Base-by-base conservation (phyloP, 2,797 vertebrate genomes). In the Rhinogobio ventralis region DNA sequence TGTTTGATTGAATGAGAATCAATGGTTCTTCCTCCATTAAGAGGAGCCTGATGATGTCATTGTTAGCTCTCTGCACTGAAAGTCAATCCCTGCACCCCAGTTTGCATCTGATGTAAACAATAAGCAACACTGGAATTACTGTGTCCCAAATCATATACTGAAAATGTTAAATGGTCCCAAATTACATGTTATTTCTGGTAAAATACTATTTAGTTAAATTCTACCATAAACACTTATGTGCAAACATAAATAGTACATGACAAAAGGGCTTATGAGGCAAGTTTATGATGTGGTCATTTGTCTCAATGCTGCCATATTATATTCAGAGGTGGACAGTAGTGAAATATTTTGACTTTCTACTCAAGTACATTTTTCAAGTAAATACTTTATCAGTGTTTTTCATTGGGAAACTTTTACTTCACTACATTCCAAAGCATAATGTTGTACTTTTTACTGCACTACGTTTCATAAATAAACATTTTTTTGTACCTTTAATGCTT, bases 31-130 rank as follows among this genome's bases (percentile, higher is more conserved):
- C 25, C 33, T 69, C 33, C 72, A 60, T 77, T 79, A 60, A 85
- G 53, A 57, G 49, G 45, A 75, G 74, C 53, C 28, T 28, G 45
- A 45, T 57, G 60, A 82, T 76, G 62, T 83, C 62, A 83, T 49
- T 39, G 75, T 53, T 66, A 60, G 60, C 45, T 68, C 39, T 19
- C 53, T 75, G 39, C 0, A 13, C 57, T 25, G 55, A 60, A 57
- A 60, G 10, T 51, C 57, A 82, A 51, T 39, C 68, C 9, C 36
- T 85, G 77, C 46, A 33, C 23, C 28, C 13, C 30, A 53, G 10
- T 33, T 33, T 20, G 2, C 8, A 7, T 74, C 46, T 74, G 25
- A 33, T 53, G 46, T 33, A 51, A 7, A 53, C 19, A 23, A 30
- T 53, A 6, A 33, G 46, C 19, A 33, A 74, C 46, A 20, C 2